Base-by-base conservation (phyloP, 92 coral and sea anemone genomes). In the Paragorgia papillata region DNA sequence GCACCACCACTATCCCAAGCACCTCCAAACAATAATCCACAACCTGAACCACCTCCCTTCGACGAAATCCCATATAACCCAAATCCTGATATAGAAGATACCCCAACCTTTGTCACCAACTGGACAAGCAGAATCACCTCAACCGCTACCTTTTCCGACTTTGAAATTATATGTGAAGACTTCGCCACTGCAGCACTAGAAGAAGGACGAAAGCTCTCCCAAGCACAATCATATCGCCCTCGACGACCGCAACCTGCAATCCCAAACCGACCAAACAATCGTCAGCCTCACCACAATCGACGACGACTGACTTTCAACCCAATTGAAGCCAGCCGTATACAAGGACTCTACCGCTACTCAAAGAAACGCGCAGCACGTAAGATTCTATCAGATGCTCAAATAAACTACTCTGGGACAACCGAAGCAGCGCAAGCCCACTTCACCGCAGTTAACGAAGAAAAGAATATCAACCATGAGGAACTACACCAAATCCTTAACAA, bases 301-400 rank as follows among this genome's bases (percentile, higher is more conserved):
- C 24, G 53, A 3, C 22, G 53, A 2, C 24, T 66, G 4, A 18
- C 18, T 1, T 15, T 1, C 51, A 66, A 66, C 44, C 51, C 73
- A 13, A 35, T 8, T 17, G 73, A 66, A 1, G 73, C 73, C 14
- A 37, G 55, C 32, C 2, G 73, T n/a, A 34, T 66, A 3, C 73
- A 66, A 66, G 19, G 28, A 2, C 32, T 66, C 27, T 66, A 35
- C 39, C 54, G 74, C 24, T 9, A 31, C 9, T 66, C 74, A 2
- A 66, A 40, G n/a, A 66, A 66, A 37, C 44, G 74, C 10, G 74
- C 74, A 0, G 34, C 56, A 3, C 30, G 55, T 17, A n/a, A n/a
- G n/a, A n/a, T n/a, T n/a, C n/a, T n/a, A n/a, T n/a, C n/a, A n/a
- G n/a, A n/a, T n/a, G n/a, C n/a, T n/a, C n/a, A n/a, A n/a, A n/a